phyloP scores from a whole-genome alignment of 2,113 vertebrate species.

The Saguinus midas region DNA sequence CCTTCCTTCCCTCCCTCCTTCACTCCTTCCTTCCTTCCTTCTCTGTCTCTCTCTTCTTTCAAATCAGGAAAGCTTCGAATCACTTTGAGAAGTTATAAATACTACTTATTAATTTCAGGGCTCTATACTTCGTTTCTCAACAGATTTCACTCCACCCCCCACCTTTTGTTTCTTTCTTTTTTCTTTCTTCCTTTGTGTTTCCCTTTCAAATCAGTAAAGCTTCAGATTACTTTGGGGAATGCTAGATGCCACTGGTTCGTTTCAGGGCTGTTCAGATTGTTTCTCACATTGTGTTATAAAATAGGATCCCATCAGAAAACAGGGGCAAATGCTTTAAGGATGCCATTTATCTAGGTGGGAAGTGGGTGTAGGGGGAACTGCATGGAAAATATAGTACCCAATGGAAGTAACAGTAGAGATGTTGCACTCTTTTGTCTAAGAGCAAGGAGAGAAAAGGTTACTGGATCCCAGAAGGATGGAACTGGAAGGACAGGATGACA shows the following conservation, averaged over 20 bases:
- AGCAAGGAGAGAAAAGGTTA: background rate
- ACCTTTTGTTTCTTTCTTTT: background rate
- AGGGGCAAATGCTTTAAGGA: background rate
- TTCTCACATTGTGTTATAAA: background rate
- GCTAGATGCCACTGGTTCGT: background rate
- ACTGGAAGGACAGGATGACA: background rate
- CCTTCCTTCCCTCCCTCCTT: background rate
- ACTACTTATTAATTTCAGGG: background rate
- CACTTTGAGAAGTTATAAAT: background rate
- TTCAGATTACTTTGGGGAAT: background rate
- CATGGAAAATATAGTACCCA: background rate
- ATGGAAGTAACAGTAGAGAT: too few species aligned
- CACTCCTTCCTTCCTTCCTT: too few species aligned
- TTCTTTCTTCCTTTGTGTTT: too few species aligned
- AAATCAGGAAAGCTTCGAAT: background rate
- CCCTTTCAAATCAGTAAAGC: background rate
- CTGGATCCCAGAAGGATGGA: background rate
- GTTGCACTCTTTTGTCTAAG: background rate
- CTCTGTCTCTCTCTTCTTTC: background rate
- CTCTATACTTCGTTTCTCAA: background rate
- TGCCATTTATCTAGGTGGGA: background rate
- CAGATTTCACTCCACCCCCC: background rate
- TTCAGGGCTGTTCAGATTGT: background rate
- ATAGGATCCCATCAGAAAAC: background rate
- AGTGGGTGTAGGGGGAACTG: too few species aligned